Base-by-base conservation (phyloP, 2,888 invertebrate species). In the Cactoblastis cactorum region DNA sequence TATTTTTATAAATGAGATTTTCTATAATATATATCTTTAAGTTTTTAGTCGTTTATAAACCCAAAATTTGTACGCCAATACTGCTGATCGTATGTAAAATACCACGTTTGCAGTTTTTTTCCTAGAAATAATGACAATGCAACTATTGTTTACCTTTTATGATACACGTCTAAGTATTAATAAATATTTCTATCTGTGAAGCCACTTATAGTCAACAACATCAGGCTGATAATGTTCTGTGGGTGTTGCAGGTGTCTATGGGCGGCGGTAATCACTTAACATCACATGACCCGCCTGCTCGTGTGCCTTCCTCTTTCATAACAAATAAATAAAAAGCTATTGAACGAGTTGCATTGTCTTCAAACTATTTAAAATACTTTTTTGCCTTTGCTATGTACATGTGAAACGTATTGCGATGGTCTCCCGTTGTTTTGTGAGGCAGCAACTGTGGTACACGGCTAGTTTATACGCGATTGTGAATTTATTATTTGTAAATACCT, bases 401-500 rank as follows among this genome's bases (percentile, higher is more conserved):
- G 35, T 35, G 15, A 15, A 35, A 1, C 6, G 6, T 3, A 22
- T 22, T 22, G 22, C 22, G 22, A 22, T 22, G 22, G 3, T 3
- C 22, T 22, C 22, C 6, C 3, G n/a, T 22, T 14, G 38, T 48
- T 19, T 45, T 51, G 37, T 47, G 6, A 43, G 28, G 47, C 37
- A 49, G 51, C 39, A 28, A 38, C 28, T 49, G 37, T 50, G 43
- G 45, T 53, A 55, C 53, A 45, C 56, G 53, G 52, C 43, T 59
- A 56, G 54, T 54, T 55, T 58, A 54, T 52, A 45, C 48, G 53
- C 47, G 48, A 58, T 51, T 37, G 22, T 55, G 6, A 22, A 22
- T 51, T 49, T 53, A 67, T 64, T 57, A 69, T 70, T 72, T 88
- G 84, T 85, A 83, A 80, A 87, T 84, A 86, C 64, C 71, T 65